Conservation (phyloP, 2,113 vertebrate species). For the Stigmatopora argus region DNA sequence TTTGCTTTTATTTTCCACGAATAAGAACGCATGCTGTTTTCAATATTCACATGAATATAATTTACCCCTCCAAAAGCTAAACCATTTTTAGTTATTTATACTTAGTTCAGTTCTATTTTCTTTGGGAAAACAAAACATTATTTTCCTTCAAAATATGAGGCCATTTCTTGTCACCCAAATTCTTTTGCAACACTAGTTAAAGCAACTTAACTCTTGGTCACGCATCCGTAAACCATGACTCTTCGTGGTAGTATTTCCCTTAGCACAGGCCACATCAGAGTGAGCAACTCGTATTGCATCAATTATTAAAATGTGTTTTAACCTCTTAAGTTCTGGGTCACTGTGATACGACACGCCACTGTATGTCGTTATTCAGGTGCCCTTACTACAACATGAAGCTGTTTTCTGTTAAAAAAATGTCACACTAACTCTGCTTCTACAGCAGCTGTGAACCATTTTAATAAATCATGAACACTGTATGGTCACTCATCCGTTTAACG, state of each 20-base stretch:
- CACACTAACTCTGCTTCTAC: slow-evolving; percentile 16
- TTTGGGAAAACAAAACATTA: background rate
- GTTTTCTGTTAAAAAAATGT: slow-evolving; percentile 17
- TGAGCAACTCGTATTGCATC: slow-evolving; percentile 20
- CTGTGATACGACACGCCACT: slow-evolving; percentile 24
- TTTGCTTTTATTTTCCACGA: too few relatives aligned
- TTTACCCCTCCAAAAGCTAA: too few relatives aligned
- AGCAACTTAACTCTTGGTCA: slow-evolving; percentile 9
- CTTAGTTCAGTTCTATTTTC: background rate
- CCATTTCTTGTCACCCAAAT: background rate
- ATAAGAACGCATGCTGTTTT: too few relatives aligned
- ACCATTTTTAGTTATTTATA: background rate
- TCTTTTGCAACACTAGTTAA: too few relatives aligned
- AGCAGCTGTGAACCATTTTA: slow-evolving; percentile 32
- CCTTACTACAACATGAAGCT: slow-evolving; percentile 10
- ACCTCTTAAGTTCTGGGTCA: slow-evolving; percentile 33
- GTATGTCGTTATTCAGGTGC: slow-evolving; percentile 10
- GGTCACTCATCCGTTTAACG: slow-evolving; percentile 25
- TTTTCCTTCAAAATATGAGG: background rate
- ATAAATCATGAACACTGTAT: slow-evolving; percentile 32
- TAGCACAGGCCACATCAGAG: slow-evolving; percentile 8
- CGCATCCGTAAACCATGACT: slow-evolving; percentile 23
- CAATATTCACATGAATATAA: too few relatives aligned
- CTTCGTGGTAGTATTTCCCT: background rate
- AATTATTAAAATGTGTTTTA: slow-evolving; percentile 47